phyloP scores from a whole-genome alignment of 1,140 invertebrate genomes.

The Rhopalosiphum padi region DNA sequence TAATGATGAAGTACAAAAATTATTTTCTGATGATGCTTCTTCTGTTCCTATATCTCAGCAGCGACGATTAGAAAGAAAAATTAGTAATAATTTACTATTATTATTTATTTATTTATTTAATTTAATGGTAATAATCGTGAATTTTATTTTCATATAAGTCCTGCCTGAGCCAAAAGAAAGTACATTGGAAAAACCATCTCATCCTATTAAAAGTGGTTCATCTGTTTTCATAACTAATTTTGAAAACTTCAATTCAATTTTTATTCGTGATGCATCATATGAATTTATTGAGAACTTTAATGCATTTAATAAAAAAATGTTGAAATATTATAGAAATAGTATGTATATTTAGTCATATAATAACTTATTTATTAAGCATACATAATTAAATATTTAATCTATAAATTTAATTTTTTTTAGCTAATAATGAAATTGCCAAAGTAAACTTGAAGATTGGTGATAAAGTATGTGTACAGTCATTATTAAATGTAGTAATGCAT shows the following conservation, averaged over 20 bases:
- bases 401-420: neutral
- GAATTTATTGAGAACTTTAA: neutral
- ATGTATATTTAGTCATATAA: neutral
- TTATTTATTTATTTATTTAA: neutral
- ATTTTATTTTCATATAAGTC: neutral
- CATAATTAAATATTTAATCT: neutral
- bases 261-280: conserved; percentile 24
- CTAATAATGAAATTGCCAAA: neutral
- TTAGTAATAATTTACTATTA: neutral
- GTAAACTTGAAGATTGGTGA: neutral
- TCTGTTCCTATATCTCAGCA: neutral
- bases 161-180: neutral
- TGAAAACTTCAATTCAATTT: conserved; percentile 49
- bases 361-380: neutral
- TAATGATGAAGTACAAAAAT: conserved; percentile 33
- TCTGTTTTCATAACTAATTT: conserved; percentile 37
- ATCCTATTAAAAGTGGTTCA: conserved; percentile 41
- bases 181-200: neutral
- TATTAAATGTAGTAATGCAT: neutral
- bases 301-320: conserved; percentile 6
- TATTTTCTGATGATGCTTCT: neutral
- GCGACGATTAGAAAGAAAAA: conserved; percentile 37
- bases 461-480: conserved; percentile 23
- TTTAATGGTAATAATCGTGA: neutral
- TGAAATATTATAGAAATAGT: neutral